Evolutionary conservation across 2,113 vertebrate species (phyloP).

Genomic region (Urocynchramus pylzowi): DNA sequence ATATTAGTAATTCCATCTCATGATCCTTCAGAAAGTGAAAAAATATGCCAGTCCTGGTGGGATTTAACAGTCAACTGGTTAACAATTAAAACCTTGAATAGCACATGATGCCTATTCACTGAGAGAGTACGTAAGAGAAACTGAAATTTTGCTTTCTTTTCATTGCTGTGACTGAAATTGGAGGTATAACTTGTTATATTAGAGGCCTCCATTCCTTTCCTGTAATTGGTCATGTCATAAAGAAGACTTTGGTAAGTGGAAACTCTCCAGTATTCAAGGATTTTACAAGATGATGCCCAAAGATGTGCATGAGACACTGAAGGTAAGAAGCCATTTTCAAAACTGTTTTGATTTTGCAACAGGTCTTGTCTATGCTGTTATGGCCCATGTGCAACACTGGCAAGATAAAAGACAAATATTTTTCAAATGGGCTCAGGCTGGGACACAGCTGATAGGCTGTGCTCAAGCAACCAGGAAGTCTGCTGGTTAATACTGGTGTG

Average conservation of each 20-base stretch:
- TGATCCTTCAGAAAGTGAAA: neutral
- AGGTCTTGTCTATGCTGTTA: neutral
- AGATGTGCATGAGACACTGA: rapidly evolving
- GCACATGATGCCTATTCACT: neutral
- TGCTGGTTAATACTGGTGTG: neutral
- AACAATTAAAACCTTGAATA: neutral
- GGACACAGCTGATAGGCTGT: neutral
- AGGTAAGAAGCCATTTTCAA: neutral
- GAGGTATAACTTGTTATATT: rapidly evolving
- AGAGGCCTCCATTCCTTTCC: neutral
- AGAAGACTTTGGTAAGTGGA: neutral
- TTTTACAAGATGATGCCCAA: neutral
- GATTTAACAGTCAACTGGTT: neutral
- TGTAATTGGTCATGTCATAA: neutral
- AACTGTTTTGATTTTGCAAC: neutral
- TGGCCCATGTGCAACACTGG: too few species aligned
- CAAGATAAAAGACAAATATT: neutral
- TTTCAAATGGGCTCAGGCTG: neutral
- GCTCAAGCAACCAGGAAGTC: neutral
- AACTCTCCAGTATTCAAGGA: neutral
- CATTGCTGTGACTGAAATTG: neutral
- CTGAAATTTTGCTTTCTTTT: neutral
- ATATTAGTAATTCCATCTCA: neutral
- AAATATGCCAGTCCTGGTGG: neutral
- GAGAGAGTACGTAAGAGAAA: neutral